A percentile compares a stretch with the other conserved stretches of the same genome.
Evolutionary conservation across 1,140 invertebrate genomes (phyloP).

Genomic region (Brachionus paranguensis): DNA sequence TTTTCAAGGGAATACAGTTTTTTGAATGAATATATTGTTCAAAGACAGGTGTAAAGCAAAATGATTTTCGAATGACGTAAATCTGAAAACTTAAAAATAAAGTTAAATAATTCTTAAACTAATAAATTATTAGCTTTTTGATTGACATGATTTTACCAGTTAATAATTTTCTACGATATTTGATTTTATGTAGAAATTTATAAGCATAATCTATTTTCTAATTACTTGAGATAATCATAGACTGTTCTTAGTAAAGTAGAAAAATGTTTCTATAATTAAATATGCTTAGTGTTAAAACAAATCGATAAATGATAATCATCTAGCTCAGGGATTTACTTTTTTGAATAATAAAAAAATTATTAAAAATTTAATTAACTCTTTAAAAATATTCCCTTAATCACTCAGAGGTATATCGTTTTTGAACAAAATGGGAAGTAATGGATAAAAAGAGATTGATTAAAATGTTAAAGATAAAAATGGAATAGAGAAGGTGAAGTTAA

Average conservation of each 20-base stretch:
- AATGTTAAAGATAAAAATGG: too few species aligned
- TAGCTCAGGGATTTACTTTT: background rate
- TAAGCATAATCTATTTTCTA: background rate
- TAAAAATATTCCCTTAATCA: background rate
- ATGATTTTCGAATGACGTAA: background rate
- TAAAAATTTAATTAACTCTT: background rate
- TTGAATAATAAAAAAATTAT: background rate
- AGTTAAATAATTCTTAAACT: background rate
- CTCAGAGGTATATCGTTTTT: too few species aligned
- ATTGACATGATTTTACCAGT: background rate
- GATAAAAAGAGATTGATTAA: too few species aligned
- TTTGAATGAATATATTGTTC: background rate
- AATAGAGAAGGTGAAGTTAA: too few species aligned
- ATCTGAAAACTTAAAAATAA: background rate
- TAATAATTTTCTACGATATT: background rate
- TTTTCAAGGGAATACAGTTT: too few species aligned
- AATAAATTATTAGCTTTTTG: background rate
- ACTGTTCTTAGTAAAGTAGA: background rate
- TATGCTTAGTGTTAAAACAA: background rate
- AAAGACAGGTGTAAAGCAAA: background rate
- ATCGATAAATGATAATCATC: background rate
- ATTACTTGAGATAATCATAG: conserved; percentile 4
- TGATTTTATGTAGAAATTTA: background rate
- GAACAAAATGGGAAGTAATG: too few species aligned
- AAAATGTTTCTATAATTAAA: background rate